phyloP scores from a whole-genome alignment of 2,797 vertebrate genomes.

The Morelia viridis region DNA sequence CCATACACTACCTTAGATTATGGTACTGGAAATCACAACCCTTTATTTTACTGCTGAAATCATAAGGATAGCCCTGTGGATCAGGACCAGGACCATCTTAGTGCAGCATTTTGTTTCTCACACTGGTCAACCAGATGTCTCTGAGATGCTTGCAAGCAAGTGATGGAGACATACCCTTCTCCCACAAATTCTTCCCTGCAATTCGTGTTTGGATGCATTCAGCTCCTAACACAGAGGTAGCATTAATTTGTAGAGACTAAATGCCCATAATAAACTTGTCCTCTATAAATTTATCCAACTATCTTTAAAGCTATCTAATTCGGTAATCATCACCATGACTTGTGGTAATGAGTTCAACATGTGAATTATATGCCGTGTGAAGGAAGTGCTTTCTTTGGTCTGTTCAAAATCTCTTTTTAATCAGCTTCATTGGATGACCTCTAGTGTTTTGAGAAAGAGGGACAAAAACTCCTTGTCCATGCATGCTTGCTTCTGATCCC shows the following conservation, averaged over 20 bases:
- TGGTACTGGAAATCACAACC: neutral
- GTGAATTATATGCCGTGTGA: neutral
- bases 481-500: neutral
- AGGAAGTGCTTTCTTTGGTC: neutral
- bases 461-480: neutral
- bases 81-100: neutral
- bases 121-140: neutral
- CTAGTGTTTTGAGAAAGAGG: neutral
- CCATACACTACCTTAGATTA: neutral
- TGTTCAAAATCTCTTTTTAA: neutral
- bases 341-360: neutral
- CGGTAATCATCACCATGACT: neutral
- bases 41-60: neutral
- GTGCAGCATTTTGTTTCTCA: neutral
- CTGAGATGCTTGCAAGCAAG: neutral
- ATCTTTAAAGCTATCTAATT: neutral
- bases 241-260: neutral
- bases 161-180: neutral
- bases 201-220: neutral
- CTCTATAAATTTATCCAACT: neutral
- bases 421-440: neutral
- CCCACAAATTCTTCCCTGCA: neutral
- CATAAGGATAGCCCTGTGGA: neutral
- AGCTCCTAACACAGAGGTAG: neutral
- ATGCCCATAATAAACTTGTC: neutral